Percentiles rank a stretch among this genome's conserved stretches.
Conservation (phyloP, 1,140 invertebrate species). For the Pteromalus puparum region DNA sequence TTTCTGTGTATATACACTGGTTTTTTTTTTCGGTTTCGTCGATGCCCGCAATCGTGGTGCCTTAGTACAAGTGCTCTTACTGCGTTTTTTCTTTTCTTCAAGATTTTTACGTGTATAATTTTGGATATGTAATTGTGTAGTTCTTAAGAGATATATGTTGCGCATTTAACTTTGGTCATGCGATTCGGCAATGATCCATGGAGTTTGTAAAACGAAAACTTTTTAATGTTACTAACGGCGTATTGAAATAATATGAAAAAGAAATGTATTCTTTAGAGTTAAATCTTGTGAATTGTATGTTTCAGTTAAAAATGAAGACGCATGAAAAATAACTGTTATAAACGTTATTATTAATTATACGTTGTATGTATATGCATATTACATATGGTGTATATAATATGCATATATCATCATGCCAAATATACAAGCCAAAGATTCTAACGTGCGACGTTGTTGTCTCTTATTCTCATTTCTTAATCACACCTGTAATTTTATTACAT, state of each 20-base stretch:
- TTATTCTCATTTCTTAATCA: conserved; percentile 53
- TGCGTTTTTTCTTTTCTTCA: conserved; percentile 7
- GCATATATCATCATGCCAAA: conserved; percentile 67
- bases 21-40: conserved; percentile 7
- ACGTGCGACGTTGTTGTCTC: conserved; percentile 39
- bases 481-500: conserved; percentile 57
- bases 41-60: background rate
- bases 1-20: conserved; percentile 54
- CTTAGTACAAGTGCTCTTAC: conserved; percentile 5
- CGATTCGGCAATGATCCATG: conserved; percentile 5
- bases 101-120: conserved; percentile 40
- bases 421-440: conserved; percentile 69
- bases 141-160: conserved; percentile 24
- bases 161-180: conserved; percentile 10
- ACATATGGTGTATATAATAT: conserved; percentile 61
- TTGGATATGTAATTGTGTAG: conserved; percentile 17
- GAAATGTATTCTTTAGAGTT: conserved; percentile 4
- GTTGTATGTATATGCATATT: conserved; percentile 53
- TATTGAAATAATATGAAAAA: conserved; percentile 29
- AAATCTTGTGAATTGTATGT: conserved; percentile 16
- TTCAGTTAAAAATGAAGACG: conserved; percentile 36
- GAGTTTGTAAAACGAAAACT: conserved; percentile 15
- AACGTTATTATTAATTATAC: conserved; percentile 54
- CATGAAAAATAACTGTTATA: conserved; percentile 34
- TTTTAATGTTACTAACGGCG: conserved; percentile 4